Evolutionary conservation across 2,113 vertebrate genomes (phyloP).

Genomic region (Lepidothrix coronata): DNA sequence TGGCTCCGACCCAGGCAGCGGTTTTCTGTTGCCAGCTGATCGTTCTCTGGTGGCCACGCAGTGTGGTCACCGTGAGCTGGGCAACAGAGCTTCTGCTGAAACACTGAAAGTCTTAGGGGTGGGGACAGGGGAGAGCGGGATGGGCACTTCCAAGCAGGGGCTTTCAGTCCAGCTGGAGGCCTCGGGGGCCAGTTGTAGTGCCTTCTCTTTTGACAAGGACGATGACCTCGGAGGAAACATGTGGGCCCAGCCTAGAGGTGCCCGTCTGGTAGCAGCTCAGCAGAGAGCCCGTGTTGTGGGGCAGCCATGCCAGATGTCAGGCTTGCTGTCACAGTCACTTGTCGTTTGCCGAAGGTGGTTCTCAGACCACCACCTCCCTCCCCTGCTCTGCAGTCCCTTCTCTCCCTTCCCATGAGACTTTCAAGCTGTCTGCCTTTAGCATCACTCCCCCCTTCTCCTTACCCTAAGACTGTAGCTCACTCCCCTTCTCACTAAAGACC

Average conservation of each 20-base stretch:
- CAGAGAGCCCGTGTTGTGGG: neutral
- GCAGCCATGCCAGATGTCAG: neutral
- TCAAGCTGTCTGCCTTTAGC: neutral
- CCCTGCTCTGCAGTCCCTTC: neutral
- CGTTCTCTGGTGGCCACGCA: neutral
- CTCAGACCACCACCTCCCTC: neutral
- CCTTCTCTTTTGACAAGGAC: neutral
- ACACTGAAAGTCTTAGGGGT: neutral
- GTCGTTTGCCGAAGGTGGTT: neutral
- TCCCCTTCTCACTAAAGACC: conserved; percentile 39
- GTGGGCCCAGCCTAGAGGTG: neutral
- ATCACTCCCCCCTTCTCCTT: neutral
- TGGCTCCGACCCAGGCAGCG: neutral
- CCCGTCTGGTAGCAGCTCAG: neutral
- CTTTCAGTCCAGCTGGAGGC: neutral
- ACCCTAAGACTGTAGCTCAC: neutral
- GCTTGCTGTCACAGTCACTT: neutral
- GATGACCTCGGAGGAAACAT: neutral
- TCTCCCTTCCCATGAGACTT: neutral
- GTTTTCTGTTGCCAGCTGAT: neutral
- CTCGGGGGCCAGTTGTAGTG: accelerated
- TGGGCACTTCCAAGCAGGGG: neutral
- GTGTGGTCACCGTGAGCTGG: neutral
- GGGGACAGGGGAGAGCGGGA: neutral
- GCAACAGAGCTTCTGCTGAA: neutral